Evolutionary conservation across 2,888 invertebrate species (phyloP).

Genomic region (Lutraria lutraria): DNA sequence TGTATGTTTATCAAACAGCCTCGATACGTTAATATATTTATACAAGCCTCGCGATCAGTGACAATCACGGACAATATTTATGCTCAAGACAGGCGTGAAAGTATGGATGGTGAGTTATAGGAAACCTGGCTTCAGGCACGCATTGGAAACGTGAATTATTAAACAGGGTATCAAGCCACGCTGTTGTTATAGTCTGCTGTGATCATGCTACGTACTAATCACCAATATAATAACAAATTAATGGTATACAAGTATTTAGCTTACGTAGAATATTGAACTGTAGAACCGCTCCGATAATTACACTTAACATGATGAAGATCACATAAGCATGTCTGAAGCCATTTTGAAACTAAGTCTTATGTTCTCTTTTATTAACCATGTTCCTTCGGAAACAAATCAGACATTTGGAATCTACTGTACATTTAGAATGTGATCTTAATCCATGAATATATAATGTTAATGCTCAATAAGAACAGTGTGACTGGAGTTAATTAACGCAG

Average conservation of each 20-base stretch:
- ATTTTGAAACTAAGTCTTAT: background rate
- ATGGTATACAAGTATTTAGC: background rate
- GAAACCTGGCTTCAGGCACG: conserved; percentile 42
- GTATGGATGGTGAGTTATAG: conserved; percentile 6
- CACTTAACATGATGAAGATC: background rate
- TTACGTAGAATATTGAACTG: background rate
- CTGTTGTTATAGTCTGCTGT: conserved; percentile 31
- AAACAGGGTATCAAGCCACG: conserved; percentile 36
- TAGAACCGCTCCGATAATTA: background rate
- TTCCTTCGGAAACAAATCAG: background rate
- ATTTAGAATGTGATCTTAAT: too few relatives aligned
- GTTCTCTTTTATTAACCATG: background rate
- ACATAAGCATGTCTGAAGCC: background rate
- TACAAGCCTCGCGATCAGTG: background rate
- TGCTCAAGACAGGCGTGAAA: conserved; percentile 20
- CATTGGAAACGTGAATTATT: conserved; percentile 49
- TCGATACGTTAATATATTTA: background rate
- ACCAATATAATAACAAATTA: background rate
- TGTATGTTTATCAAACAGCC: background rate
- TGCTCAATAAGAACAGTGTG: too few relatives aligned
- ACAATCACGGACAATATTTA: conserved; percentile 53
- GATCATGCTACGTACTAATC: background rate
- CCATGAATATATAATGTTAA: too few relatives aligned
- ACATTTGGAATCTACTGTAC: background rate
- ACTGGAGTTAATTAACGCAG: too few relatives aligned